Conservation (phyloP, 1,140 invertebrate genomes). For the Sitobion miscanthi region DNA sequence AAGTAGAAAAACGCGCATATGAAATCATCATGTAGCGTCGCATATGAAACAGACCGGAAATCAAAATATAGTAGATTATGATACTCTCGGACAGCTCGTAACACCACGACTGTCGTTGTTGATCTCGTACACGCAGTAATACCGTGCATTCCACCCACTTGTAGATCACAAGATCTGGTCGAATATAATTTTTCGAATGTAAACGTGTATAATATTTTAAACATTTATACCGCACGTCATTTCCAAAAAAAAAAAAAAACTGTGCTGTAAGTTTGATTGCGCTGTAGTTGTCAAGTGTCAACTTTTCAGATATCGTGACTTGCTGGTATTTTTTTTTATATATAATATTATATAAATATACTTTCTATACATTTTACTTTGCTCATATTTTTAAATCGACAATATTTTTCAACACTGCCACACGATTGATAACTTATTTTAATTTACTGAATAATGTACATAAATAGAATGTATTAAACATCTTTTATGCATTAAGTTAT, state of each 20-base stretch:
- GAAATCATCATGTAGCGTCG: neutral
- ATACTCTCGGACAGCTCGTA: neutral
- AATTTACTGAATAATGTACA: neutral
- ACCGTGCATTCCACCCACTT: neutral
- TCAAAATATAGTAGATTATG: neutral
- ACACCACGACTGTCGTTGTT: too few relatives aligned
- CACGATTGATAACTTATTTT: neutral
- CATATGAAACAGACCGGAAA: slow-evolving; percentile 7
- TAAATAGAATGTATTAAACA: neutral
- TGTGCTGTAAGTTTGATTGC: neutral
- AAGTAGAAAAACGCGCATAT: neutral
- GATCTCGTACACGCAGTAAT: neutral
- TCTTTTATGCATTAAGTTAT: too few relatives aligned
- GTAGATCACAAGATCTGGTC: neutral
- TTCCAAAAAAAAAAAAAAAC: neutral
- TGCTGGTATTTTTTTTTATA: neutral
- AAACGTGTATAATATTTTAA: neutral
- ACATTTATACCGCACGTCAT: neutral
- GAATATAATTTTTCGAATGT: neutral
- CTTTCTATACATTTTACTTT: neutral
- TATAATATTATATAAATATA: too few relatives aligned
- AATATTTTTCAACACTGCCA: neutral
- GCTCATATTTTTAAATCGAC: neutral
- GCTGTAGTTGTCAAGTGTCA: neutral
- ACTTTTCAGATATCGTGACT: too few relatives aligned